Percentiles rank a stretch among this genome's conserved stretches.
phyloP scores from a whole-genome alignment of 2,888 invertebrate genomes.

The Doris montereyensis region DNA sequence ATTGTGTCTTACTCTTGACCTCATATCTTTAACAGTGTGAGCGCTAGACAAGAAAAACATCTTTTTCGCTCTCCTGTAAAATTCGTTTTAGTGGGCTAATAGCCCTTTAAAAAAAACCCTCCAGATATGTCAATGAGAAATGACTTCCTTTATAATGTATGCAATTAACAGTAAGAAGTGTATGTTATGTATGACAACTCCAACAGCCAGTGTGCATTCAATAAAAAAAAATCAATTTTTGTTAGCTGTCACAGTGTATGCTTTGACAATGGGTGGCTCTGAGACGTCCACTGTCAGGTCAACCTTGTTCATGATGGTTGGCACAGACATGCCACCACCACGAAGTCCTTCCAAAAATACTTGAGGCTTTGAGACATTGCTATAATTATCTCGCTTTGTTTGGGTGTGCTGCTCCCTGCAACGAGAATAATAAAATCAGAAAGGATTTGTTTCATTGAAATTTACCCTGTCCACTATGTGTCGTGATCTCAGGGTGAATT shows the following conservation, averaged over 20 bases:
- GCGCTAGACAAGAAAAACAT: no score
- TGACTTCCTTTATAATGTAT: neutral
- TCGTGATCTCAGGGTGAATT: no score
- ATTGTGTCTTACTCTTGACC: no score
- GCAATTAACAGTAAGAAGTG: neutral
- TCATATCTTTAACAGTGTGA: no score
- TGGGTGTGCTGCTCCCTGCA: conserved; percentile 69
- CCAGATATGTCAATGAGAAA: no score
- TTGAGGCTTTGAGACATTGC: conserved; percentile 71
- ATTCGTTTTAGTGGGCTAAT: no score
- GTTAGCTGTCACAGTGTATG: conserved; percentile 24
- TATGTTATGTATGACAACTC: conserved; percentile 4
- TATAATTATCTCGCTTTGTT: conserved; percentile 70
- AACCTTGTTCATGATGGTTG: conserved; percentile 70
- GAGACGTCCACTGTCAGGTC: conserved; percentile 72
- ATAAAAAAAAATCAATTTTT: neutral
- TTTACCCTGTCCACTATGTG: no score
- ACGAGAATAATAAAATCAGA: no score
- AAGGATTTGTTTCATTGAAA: no score
- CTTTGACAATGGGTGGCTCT: conserved; percentile 36
- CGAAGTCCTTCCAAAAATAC: conserved; percentile 72
- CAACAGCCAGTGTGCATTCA: no score
- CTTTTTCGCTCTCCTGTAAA: no score
- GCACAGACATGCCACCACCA: conserved; percentile 68
- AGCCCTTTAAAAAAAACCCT: no score